phyloP scores from a whole-genome alignment of 2,797 vertebrate genomes.

The Argyrosomus regius region DNA sequence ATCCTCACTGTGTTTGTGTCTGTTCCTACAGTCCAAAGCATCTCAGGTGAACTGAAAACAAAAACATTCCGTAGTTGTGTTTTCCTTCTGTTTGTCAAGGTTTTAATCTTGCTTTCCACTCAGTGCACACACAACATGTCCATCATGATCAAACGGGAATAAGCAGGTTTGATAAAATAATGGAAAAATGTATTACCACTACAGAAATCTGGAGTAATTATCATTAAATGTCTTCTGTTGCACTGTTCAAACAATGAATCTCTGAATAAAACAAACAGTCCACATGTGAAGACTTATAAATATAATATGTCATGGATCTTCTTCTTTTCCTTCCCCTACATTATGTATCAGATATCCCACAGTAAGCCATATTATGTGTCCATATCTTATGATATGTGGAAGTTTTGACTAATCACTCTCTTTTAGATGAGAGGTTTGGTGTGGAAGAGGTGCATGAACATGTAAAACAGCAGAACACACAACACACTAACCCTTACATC shows the following conservation, averaged over 20 bases:
- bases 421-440: too few species aligned
- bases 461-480: too few species aligned
- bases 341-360: too few species aligned
- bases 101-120: too few species aligned
- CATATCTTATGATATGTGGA: too few species aligned
- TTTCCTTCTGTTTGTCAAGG: not conserved
- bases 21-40: not conserved
- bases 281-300: not conserved
- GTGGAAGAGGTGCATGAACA: not conserved
- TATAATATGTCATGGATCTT: not conserved
- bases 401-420: too few species aligned
- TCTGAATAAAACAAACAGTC: not conserved
- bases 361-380: too few species aligned
- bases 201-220: not conserved
- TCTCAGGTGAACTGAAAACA: not conserved
- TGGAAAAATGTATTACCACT: not conserved
- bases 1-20: too few species aligned
- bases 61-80: not conserved
- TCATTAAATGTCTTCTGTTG: not conserved
- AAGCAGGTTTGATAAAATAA: not conserved
- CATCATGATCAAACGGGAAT: not conserved
- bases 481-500: not conserved
- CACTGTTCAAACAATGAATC: not conserved
- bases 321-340: not conserved
- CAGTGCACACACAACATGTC: too few species aligned